Conservation (phyloP, 2,797 vertebrate genomes). For the Pangasius djambal region DNA sequence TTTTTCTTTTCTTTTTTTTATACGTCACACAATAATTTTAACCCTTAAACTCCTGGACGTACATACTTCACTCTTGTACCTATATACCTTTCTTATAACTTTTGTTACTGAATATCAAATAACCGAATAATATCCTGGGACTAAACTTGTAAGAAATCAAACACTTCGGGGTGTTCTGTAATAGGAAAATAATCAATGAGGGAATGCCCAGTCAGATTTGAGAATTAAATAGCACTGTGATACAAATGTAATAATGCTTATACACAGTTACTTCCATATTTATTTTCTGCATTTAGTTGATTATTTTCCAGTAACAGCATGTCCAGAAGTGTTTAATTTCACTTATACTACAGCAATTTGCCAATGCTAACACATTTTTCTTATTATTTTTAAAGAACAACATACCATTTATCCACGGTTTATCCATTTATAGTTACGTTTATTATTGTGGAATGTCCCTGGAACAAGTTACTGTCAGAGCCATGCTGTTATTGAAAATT, state of each 20-base stretch:
- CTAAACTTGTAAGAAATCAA: background rate
- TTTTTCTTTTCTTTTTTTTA: background rate
- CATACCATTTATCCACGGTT: background rate
- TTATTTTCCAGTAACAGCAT: background rate
- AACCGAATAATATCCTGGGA: background rate
- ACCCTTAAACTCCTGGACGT: background rate
- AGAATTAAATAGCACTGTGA: background rate
- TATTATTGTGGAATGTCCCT: background rate
- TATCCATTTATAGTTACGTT: background rate
- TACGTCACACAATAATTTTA: background rate
- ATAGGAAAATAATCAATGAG: background rate
- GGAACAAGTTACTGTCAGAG: background rate
- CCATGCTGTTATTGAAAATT: background rate
- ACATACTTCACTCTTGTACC: background rate
- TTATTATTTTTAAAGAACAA: background rate
- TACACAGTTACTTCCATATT: background rate
- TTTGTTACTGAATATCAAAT: background rate
- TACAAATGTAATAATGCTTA: background rate
- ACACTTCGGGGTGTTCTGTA: background rate
- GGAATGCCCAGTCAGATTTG: background rate
- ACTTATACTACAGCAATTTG: background rate
- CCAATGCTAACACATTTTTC: background rate
- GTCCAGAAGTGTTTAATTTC: background rate
- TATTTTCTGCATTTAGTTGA: background rate
- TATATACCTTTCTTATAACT: background rate